phyloP scores from a whole-genome alignment of 2,888 invertebrate genomes.

The Megastigmus dorsalis region DNA sequence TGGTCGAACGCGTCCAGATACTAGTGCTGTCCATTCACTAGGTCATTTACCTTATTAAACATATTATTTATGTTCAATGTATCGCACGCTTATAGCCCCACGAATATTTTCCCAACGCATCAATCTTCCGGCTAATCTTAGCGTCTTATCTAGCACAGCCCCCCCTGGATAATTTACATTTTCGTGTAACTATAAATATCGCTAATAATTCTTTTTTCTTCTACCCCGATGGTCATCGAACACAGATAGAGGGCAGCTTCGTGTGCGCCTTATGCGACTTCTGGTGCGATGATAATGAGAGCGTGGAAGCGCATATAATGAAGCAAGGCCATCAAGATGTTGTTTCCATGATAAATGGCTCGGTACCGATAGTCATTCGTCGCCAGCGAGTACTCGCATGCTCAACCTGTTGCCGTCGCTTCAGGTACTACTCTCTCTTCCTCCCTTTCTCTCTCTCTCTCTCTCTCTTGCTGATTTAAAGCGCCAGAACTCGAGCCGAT shows the following conservation, averaged over 20 bases:
- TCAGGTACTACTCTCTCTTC: constrained; percentile 75
- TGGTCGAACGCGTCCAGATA: too few species aligned
- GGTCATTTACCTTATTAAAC: too few species aligned
- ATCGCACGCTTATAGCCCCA: too few species aligned
- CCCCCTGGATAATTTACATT: constrained; percentile 15
- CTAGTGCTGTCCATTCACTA: too few species aligned
- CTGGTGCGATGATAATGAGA: constrained; percentile 79
- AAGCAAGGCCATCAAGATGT: constrained; percentile 83
- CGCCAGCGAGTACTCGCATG: constrained; percentile 81
- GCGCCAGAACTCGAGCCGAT: not conserved
- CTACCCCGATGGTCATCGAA: not conserved
- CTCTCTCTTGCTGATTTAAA: not conserved
- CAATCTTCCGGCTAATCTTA: not conserved
- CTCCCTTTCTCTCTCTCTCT: not conserved
- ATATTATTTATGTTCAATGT: too few species aligned
- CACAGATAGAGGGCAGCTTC: constrained; percentile 77
- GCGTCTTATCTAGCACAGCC: too few species aligned
- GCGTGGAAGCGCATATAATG: constrained; percentile 82
- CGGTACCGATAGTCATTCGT: constrained; percentile 86
- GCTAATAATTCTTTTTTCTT: not conserved
- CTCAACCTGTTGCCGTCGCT: constrained; percentile 80
- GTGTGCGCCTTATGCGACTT: constrained; percentile 86
- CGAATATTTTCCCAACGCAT: not conserved
- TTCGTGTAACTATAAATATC: constrained; percentile 14
- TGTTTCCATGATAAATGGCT: constrained; percentile 84